These are phyloP conservation scores for Clytia hemisphaerica DNA, from an alignment of 30 jellyfish, hydroid and myxozoan species.

Conservation along the genomic window DNA sequence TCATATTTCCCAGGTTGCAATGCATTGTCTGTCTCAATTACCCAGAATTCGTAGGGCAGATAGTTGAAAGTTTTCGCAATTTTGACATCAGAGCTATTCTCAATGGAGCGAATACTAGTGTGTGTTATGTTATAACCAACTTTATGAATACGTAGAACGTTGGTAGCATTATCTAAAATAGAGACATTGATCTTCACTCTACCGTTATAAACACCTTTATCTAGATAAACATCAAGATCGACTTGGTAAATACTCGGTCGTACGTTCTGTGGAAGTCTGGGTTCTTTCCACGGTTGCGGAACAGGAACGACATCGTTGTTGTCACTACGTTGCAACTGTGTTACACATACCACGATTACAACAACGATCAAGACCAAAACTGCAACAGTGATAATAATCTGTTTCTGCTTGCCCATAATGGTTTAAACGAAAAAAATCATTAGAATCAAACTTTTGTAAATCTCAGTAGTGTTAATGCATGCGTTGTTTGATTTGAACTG, in stretches of 20 bases:
- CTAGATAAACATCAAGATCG: slow-evolving; percentile 38
- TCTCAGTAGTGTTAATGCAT: too few relatives aligned
- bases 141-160: slow-evolving; percentile 36
- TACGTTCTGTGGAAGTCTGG: slow-evolving; percentile 59
- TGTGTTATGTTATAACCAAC: slow-evolving; percentile 25
- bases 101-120: neutral
- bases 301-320: too few relatives aligned
- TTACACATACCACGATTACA: too few relatives aligned
- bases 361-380: too few relatives aligned
- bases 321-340: too few relatives aligned
- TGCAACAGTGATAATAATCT: too few relatives aligned
- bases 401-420: too few relatives aligned
- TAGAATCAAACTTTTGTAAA: too few relatives aligned
- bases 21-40: slow-evolving; percentile 29
- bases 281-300: too few relatives aligned
- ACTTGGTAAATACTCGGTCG: slow-evolving; percentile 58
- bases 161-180: slow-evolving; percentile 36
- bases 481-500: too few relatives aligned
- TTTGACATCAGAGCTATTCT: neutral
- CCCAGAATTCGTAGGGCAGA: slow-evolving; percentile 29
- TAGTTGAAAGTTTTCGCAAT: neutral
- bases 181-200: slow-evolving; percentile 29
- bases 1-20: slow-evolving; percentile 24
- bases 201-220: slow-evolving; percentile 44
- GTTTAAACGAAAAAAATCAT: too few relatives aligned